Evolutionary conservation across 92 coral and sea anemone species (phyloP).

Genomic region (Ricordea florida): DNA sequence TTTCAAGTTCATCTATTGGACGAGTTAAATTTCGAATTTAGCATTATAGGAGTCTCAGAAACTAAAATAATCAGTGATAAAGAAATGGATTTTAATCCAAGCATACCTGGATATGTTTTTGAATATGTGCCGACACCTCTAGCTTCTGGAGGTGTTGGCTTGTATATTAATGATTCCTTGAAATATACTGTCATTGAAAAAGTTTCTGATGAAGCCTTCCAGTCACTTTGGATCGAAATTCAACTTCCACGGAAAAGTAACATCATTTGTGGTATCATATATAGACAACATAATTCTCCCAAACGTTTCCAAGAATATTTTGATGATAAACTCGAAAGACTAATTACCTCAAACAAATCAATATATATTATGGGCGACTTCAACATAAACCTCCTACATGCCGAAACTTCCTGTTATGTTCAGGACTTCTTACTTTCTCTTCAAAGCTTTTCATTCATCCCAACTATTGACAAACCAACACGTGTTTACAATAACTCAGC

Average conservation of each 20-base stretch:
- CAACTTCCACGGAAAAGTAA: conserved; percentile 20
- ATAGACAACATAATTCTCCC: conserved; percentile 50
- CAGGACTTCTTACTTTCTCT: conserved; percentile 39
- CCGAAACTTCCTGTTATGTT: conserved; percentile 10
- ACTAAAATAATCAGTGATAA: conserved; percentile 22
- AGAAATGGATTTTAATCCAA: conserved; percentile 27
- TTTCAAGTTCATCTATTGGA: not conserved
- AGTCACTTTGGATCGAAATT: conserved; percentile 61
- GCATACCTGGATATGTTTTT: conserved; percentile 40
- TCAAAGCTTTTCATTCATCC: conserved; percentile 45
- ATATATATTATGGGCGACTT: conserved; percentile 24
- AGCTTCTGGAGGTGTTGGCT: conserved; percentile 54
- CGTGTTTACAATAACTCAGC: conserved; percentile 45
- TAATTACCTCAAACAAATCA: conserved; percentile 20
- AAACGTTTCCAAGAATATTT: conserved; percentile 31
- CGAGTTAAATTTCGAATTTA: conserved; percentile 22
- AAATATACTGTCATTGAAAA: conserved; percentile 26
- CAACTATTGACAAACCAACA: conserved; percentile 56
- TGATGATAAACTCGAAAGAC: conserved; percentile 29
- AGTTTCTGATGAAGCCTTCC: conserved; percentile 42
- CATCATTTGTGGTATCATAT: conserved; percentile 32
- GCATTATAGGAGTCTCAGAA: conserved; percentile 57
- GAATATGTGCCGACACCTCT: conserved; percentile 47
- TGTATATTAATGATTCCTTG: conserved; percentile 39
- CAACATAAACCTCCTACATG: conserved; percentile 32